Evolutionary conservation across 2,113 vertebrate species (phyloP).

Genomic region (Pygoscelis adeliae): DNA sequence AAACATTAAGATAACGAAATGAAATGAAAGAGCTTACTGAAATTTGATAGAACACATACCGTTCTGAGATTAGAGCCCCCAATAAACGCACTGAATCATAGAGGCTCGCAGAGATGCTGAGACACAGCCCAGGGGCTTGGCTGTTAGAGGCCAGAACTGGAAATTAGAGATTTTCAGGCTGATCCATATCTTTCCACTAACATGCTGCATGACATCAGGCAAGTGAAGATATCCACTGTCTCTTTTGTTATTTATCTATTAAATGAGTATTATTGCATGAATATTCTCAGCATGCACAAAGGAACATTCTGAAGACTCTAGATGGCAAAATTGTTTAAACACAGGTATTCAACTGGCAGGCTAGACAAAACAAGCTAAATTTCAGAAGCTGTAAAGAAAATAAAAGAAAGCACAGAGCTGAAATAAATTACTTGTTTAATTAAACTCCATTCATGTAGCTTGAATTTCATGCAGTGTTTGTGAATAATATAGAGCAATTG

Average conservation of each 20-base stretch:
- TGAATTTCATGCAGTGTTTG: neutral
- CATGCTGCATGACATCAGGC: neutral
- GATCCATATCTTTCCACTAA: neutral
- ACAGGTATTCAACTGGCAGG: neutral
- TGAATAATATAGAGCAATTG: constrained; percentile 7
- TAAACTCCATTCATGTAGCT: neutral
- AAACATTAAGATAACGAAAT: neutral
- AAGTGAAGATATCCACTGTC: neutral
- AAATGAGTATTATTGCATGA: neutral
- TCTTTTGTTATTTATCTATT: neutral
- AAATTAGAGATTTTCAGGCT: neutral
- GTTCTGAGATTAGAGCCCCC: neutral
- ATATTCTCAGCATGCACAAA: neutral
- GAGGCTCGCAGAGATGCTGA: neutral
- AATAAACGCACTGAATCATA: rapidly evolving
- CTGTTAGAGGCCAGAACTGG: neutral
- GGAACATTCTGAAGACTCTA: neutral
- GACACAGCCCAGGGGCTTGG: neutral
- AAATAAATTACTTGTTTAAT: neutral
- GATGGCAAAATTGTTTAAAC: neutral
- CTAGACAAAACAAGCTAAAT: neutral
- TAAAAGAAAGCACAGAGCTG: neutral
- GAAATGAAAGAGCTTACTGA: neutral
- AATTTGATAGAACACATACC: neutral
- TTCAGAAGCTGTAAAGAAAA: neutral